Evolutionary conservation across 2,797 vertebrate genomes (phyloP).

Genomic region (Coregonus ussuriensis): DNA sequence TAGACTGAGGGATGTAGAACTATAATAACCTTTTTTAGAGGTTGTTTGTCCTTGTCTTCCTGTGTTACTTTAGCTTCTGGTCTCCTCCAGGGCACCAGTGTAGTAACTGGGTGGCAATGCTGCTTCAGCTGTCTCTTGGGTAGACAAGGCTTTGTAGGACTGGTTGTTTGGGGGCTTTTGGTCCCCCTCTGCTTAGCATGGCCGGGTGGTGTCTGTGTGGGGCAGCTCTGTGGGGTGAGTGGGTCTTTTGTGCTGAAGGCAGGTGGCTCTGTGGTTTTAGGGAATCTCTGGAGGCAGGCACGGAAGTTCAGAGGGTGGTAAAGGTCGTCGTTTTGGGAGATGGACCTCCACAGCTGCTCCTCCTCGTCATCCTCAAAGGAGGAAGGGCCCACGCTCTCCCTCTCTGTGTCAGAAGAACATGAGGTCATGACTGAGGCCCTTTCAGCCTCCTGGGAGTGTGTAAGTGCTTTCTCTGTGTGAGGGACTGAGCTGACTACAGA

Average conservation of each 20-base stretch:
- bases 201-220: neutral
- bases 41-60: neutral
- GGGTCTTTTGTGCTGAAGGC: neutral
- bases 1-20: neutral
- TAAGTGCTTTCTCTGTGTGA: constrained; percentile 12
- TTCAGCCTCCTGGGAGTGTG: neutral
- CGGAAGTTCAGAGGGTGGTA: constrained; percentile 79
- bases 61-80: constrained; percentile 7
- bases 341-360: constrained; percentile 73
- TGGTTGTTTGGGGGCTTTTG: constrained; percentile 12
- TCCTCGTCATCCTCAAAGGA: constrained; percentile 70
- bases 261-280: neutral
- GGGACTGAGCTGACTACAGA: constrained; percentile 43
- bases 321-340: constrained; percentile 66
- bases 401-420: constrained; percentile 30
- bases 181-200: neutral
- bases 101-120: constrained; percentile 55
- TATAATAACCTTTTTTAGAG: constrained; percentile 69
- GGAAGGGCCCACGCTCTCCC: constrained; percentile 29
- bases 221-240: neutral
- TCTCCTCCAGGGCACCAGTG: constrained; percentile 66
- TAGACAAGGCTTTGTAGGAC: constrained; percentile 39
- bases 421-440: constrained; percentile 28
- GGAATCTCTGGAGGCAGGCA: constrained; percentile 61
- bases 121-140: constrained; percentile 39